Evolutionary conservation across 2,113 vertebrate species (phyloP), one percentile per base, ranked within the genome.

Genomic region (Lophius piscatorius): DNA sequence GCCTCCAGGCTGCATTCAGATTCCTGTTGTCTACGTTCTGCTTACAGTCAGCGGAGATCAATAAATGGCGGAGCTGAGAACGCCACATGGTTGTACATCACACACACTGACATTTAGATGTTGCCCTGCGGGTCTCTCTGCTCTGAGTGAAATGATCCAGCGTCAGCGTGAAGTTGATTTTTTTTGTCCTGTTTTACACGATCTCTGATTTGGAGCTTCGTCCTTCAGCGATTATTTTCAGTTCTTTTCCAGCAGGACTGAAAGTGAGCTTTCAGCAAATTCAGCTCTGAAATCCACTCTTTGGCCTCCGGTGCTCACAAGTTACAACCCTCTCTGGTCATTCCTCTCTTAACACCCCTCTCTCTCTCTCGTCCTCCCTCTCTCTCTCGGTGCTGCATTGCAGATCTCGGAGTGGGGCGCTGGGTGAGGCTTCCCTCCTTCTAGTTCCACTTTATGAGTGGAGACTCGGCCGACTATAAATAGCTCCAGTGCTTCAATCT

Each of bases 311-410:
- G 7, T 35, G 39, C 16, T 9, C 23, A 23, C 38, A 14, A 17
- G 49, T 42, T 29, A 16, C 40, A 51, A 20, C 44, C 24, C 35
- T 24, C 48, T 24, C 24, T 38, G 24, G 34, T 45, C 29, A 9
- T 52, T 36, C 55, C 28, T 24, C 55, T 23, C 50, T 51, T 51
- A 44, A 24, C 58, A 14, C 55, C 35, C 48, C 17, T 26, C 47
- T 18, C 55, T 31, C 26, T 12, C 48, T 16, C 6, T 33, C 44
- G 1, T 24, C 26, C 38, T 26, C 8, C 38, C 41, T 4, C 52
- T 63, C 69, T 51, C 64, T 45, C 70, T 49, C 56, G n/a, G 9
- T 90, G 82, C 88, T 91, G 90, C 90, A 91, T 88, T 91, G 90
- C 90, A 91, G 90, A 83, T 90, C 81, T 88, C 79, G 80, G 78